Conservation (phyloP, 2,888 invertebrate species). For the Athalia cordata region DNA sequence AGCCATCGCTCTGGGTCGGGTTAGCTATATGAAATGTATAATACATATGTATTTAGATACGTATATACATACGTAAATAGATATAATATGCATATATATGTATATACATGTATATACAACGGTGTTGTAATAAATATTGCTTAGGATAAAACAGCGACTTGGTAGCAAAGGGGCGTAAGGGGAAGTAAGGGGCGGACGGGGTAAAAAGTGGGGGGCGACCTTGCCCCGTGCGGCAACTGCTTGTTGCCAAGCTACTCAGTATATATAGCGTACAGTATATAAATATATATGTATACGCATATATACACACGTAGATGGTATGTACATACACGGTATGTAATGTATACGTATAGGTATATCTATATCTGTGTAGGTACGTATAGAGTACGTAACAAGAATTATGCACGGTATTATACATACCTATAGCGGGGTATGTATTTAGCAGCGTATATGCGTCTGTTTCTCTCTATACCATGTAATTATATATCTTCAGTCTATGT, state of each 20-base stretch:
- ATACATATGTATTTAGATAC: too few relatives aligned
- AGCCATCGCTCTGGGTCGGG: too few relatives aligned
- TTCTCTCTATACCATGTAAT: conserved; percentile 13
- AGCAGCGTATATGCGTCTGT: conserved; percentile 20
- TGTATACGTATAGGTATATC: conserved; percentile 11
- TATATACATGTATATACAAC: conserved; percentile 50
- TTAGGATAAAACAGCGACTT: conserved; percentile 66
- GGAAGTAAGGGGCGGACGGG: not conserved
- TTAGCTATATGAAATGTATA: too few relatives aligned
- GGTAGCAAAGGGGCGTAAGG: conserved; percentile 55
- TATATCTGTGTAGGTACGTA: conserved; percentile 7
- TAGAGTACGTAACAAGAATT: conserved; percentile 10
- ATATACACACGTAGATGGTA: conserved; percentile 33
- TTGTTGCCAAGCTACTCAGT: conserved; percentile 71
- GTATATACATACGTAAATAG: conserved; percentile 15
- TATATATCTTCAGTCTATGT: not conserved
- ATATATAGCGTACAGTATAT: conserved; percentile 59
- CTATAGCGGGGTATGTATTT: conserved; percentile 7
- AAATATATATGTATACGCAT: conserved; percentile 21
- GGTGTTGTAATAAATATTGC: conserved; percentile 70
- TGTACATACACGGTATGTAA: not conserved
- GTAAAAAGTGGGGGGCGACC: conserved; percentile 66
- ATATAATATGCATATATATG: conserved; percentile 11
- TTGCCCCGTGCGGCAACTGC: conserved; percentile 69
- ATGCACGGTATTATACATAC: not conserved